phyloP scores from a whole-genome alignment of 2,797 vertebrate species.

The Oreochromis grahami region DNA sequence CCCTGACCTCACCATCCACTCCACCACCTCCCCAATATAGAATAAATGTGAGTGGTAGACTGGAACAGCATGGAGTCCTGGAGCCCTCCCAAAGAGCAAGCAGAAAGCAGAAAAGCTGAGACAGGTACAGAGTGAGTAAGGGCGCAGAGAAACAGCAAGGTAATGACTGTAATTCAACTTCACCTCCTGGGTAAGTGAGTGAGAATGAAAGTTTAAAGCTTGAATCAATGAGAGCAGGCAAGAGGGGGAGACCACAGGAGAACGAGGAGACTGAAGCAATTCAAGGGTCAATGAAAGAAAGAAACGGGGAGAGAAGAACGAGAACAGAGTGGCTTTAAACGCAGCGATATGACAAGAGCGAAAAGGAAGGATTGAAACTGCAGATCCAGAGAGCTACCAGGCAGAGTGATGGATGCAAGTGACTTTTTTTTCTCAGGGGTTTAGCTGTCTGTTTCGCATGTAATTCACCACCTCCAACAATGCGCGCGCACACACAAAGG shows the following conservation, averaged over 20 bases:
- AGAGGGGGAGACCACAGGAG: not conserved
- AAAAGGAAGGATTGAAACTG: not conserved
- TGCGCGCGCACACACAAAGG: not conserved
- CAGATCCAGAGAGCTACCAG: not conserved
- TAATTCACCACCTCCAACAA: not conserved
- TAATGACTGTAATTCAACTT: conserved; percentile 51
- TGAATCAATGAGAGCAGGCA: conserved; percentile 9
- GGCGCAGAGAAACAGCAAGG: not conserved
- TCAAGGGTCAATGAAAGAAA: not conserved
- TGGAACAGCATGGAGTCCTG: not conserved
- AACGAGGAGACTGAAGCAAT: not conserved
- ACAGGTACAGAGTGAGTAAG: not conserved
- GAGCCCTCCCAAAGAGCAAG: not conserved
- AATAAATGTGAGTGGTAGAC: not conserved
- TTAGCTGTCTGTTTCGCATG: not conserved
- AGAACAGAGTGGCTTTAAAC: not conserved
- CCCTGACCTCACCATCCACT: not conserved
- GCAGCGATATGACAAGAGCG: not conserved
- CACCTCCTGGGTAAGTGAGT: conserved; percentile 29
- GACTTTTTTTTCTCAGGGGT: not conserved
- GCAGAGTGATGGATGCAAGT: not conserved
- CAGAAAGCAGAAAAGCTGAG: not conserved
- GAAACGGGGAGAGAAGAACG: not conserved
- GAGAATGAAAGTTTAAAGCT: conserved; percentile 22
- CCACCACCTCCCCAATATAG: not conserved